Base-by-base conservation (phyloP, 2,888 invertebrate species). In the Bellardia bayeri region DNA sequence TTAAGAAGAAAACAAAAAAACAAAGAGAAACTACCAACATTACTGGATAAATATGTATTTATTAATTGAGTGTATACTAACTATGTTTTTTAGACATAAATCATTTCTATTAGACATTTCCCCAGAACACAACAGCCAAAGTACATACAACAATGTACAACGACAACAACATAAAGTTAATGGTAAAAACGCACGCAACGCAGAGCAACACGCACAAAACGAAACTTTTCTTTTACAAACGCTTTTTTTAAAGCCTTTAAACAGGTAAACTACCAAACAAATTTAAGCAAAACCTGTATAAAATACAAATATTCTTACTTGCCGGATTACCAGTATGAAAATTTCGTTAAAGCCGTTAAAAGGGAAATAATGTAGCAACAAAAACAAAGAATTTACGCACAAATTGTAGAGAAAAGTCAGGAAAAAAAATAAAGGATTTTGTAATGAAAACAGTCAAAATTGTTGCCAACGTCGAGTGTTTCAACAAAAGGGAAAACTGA, bases 91-190 rank as follows among this genome's bases (percentile, higher is more conserved):
- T 90, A 89, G 89, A 86, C 90, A 91, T 91, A 91, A 91, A 91
- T 91, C 91, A 91, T 91, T 91, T 91, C 91, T 91, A 91, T 91
- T 90, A 89, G 91, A 91, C 91, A 89, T 91, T 91, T 90, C 90
- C 89, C 85, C 79, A 84, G 74, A 87, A 88, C 33, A 74, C 45
- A 74, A 66, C 69, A 61, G 14, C 33, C 51, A 11, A 49, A 11
- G 33, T 42, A 80, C 37, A 23, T 2, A 45, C 2, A 45, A 11
- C 9, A 45, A 9, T 11, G 9, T 13, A 64, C 45, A 69, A 51
- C 82, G 49, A 42, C 74, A 76, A 78, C 84, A 85, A 71, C 80
- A 85, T 49, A 40, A 89, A 84, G 85, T 89, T 89, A 91, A 91
- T 91, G 90, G 88, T 89, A 83, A 89, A 89, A 71, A 91, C 88